phyloP scores from a whole-genome alignment of 2,888 invertebrate species.

The Lasioglossum malachurum region DNA sequence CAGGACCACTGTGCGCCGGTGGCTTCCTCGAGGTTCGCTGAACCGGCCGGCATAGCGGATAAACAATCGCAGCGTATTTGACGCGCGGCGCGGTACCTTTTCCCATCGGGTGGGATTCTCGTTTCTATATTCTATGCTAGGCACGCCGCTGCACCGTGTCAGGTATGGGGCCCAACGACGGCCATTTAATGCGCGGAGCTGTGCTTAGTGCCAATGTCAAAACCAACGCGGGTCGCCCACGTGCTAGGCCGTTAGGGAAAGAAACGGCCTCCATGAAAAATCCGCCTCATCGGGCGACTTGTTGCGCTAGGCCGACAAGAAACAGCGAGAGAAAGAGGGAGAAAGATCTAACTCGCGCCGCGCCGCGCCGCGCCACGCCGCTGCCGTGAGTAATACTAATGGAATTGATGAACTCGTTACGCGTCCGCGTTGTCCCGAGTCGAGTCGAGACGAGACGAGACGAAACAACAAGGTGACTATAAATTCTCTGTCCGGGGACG shows the following conservation, averaged over 20 bases:
- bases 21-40: background rate
- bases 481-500: slow-evolving; percentile 9
- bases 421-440: slow-evolving; percentile 10
- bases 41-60: background rate
- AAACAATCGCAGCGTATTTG: slow-evolving; percentile 11
- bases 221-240: slow-evolving; percentile 78
- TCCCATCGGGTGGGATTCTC: background rate
- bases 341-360: slow-evolving; percentile 31
- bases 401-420: slow-evolving; percentile 76
- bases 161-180: slow-evolving; percentile 35
- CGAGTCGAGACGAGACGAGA: background rate
- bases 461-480: slow-evolving; percentile 4
- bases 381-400: slow-evolving; percentile 72
- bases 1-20: no score
- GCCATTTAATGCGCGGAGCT: slow-evolving; percentile 49
- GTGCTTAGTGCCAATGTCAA: slow-evolving; percentile 78
- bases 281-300: slow-evolving; percentile 56
- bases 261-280: slow-evolving; percentile 42
- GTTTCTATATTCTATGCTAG: background rate
- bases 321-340: background rate
- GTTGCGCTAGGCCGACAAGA: slow-evolving; percentile 54
- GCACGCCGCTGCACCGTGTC: slow-evolving; percentile 13
- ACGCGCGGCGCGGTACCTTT: slow-evolving; percentile 7
- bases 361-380: background rate
- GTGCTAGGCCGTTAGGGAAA: slow-evolving; percentile 39